Evolutionary conservation across 2,888 invertebrate species (phyloP), one percentile per base, ranked within the genome.

Genomic region (Drosophila leonis): DNA sequence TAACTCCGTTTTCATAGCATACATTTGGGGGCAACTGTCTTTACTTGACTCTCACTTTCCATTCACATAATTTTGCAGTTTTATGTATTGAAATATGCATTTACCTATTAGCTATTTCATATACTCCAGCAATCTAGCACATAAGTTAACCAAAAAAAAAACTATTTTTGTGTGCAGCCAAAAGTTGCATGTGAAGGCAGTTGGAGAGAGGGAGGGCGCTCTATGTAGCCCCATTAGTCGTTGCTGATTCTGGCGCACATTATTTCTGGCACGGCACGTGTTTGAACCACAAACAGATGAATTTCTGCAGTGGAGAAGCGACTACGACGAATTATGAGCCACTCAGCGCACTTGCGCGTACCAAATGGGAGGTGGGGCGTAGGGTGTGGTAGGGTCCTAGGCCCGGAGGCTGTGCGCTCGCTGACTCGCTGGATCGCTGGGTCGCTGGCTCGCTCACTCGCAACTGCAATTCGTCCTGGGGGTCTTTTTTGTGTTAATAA

Each of bases 281-380:
- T 87, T 90, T 89, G 74, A 88, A 88, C 86, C 90, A 69, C 88
- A 90, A 82, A 82, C 90, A 82, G 79, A 86, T 88, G 86, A 90
- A 85, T 88, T 87, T 75, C 78, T 78, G 75, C 87, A 75, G 68
- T 70, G 71, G 68, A 72, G 70, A 48, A 72, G 59, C 79, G 67
- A 49, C 48, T 29, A 72, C 83, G 72, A 83, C 88, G 84, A 86
- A 90, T 89, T 86, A 90, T 86, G 88, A 80, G 83, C 90, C 88
- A 90, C 84, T 90, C 83, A 82, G 86, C 80, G 88, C 76, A 74
- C 72, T 88, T 85, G 84, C 61, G 81, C 77, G 65, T 55, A 87
- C 69, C 84, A 56, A 44, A 9, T 1, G 20, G 35, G 9, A 1
- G 24, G 9, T 27, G 44, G 31, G 51, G 46, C 12, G 29, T 18